Evolutionary conservation across 1,140 invertebrate genomes (phyloP), one percentile per base, ranked within the genome.

Genomic region (Eulimnadia texana): DNA sequence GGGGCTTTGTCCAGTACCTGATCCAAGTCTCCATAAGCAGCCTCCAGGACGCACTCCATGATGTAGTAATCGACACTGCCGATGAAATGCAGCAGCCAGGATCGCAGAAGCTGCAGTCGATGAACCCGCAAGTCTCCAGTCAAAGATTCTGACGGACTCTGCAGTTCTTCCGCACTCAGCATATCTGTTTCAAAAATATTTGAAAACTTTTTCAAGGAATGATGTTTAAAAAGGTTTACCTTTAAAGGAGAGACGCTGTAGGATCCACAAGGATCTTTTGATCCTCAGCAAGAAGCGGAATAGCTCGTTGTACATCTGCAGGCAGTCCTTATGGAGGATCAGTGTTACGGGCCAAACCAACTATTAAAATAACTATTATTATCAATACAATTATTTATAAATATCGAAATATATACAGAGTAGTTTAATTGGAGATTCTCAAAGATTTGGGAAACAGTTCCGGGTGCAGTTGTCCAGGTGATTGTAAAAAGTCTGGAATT

Each of bases 61-160:
- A 83, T 71, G 64, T 83, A 83, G 62, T 79, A 76, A 65, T 83
- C 80, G 53, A 84, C 73, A 53, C 75, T 79, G 59, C 79, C 79
- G 53, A 83, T 72, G 49, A 81, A 77, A 68, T 82, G 79, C 13
- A 81, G 65, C 3, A 83, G 70, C 70, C 77, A 78, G 68, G 82
- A 81, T 61, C 79, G 71, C 9, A 84, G 70, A 27, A 79, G 70
- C 58, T 83, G 77, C 47, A 83, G 72, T 16, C 79, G 70, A 65
- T 77, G 77, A 10, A 75, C 68, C 19, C 50, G 25, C 73, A 64
- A 19, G 23, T 56, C 27, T 20, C 50, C 50, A 3, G 25, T 20
- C 27, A 61, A 13, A 11, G 19, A 52, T 49, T 29, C 27, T 24
- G 28, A 29, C 50, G 47, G 25, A 28, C 24, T 22, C 6, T 42